phyloP scores from a whole-genome alignment of 2,113 vertebrate species.

The Etia nguti region DNA sequence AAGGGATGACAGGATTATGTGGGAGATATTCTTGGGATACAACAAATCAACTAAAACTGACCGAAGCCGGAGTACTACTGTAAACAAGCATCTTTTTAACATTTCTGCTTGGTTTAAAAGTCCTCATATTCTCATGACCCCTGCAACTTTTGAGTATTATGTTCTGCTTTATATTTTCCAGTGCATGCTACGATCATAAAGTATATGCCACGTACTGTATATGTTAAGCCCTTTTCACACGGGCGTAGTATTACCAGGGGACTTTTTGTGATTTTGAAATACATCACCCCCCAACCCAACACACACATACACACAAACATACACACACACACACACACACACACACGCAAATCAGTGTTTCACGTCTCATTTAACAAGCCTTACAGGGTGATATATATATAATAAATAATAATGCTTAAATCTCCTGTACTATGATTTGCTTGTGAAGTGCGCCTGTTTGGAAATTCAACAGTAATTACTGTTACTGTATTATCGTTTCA shows the following conservation, averaged over 20 bases:
- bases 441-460: not conserved
- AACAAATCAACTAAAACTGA: conserved; percentile 4
- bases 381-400: not conserved
- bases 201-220: not conserved
- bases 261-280: not conserved
- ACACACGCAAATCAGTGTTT: not conserved
- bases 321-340: not conserved
- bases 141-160: not conserved
- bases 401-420: not conserved
- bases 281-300: not conserved
- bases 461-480: not conserved
- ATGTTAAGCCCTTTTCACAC: not conserved
- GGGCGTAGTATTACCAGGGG: not conserved
- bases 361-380: not conserved
- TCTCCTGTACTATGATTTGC: not conserved
- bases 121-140: not conserved
- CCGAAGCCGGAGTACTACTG: not conserved
- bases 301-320: not conserved
- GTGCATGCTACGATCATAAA: not conserved
- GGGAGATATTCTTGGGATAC: conserved; percentile 1
- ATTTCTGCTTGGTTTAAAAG: not conserved
- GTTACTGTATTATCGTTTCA: not conserved
- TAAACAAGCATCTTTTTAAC: not conserved
- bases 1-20: conserved; percentile 18
- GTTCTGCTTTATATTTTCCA: not conserved